Evolutionary conservation across 30 jellyfish, hydroid and myxozoan genomes (phyloP).

Genomic region (Sanderia malayensis): DNA sequence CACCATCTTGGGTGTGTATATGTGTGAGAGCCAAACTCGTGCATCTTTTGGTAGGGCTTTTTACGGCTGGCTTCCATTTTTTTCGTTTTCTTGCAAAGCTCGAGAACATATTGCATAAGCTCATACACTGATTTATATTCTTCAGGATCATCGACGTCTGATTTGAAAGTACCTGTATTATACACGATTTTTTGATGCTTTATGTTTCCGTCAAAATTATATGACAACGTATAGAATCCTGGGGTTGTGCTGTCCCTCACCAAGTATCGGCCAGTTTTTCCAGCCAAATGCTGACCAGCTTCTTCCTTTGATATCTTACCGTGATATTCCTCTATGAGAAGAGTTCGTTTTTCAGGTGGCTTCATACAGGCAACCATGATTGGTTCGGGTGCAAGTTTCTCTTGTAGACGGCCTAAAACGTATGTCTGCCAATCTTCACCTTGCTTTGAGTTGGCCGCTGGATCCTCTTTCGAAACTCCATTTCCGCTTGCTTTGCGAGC

Average conservation of each 20-base stretch:
- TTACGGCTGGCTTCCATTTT: conserved; percentile 50
- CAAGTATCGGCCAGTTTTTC: conserved; percentile 81
- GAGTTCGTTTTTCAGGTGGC: conserved; percentile 77
- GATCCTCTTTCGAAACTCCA: conserved; percentile 28
- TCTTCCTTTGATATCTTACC: conserved; percentile 79
- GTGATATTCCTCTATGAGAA: conserved; percentile 79
- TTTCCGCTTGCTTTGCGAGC: conserved; percentile 12
- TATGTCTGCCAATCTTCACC: conserved; percentile 59
- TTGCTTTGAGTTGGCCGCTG: conserved; percentile 10
- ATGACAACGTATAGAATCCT: conserved; percentile 79
- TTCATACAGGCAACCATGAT: conserved; percentile 86
- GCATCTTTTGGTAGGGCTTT: conserved; percentile 72
- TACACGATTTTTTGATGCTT: conserved; percentile 67
- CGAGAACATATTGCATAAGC: conserved; percentile 70
- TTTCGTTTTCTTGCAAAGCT: conserved; percentile 50
- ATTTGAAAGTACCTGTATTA: conserved; percentile 43
- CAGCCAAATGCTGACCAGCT: conserved; percentile 63
- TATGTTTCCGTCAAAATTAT: conserved; percentile 77
- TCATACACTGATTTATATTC: conserved; percentile 73
- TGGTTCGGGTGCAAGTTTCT: conserved; percentile 85
- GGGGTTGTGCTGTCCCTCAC: conserved; percentile 83
- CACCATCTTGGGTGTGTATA: conserved; percentile 96
- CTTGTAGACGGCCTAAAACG: conserved; percentile 69
- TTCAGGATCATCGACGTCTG: conserved; percentile 58
- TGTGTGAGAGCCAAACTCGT: conserved; percentile 68